phyloP scores from a whole-genome alignment of 2,113 vertebrate genomes.

The Mellivora capensis region DNA sequence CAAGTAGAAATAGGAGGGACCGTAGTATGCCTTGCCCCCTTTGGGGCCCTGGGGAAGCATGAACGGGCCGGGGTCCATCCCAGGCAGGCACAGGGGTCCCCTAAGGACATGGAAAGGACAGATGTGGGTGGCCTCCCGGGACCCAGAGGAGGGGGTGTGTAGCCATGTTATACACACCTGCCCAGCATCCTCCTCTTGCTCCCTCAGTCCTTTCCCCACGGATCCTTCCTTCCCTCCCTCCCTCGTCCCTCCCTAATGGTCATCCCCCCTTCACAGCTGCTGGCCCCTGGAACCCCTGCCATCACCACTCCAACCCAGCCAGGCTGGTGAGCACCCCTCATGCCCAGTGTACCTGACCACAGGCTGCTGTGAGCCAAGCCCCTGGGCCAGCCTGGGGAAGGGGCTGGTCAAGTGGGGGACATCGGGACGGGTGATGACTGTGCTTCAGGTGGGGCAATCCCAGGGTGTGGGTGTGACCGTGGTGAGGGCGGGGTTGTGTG shows the following conservation, averaged over 20 bases:
- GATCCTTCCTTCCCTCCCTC: neutral
- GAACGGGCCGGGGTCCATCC: neutral
- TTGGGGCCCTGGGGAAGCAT: neutral
- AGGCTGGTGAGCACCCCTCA: neutral
- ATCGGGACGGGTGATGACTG: too few species aligned
- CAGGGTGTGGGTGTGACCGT: neutral
- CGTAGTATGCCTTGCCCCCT: neutral
- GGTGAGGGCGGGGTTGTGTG: accelerated
- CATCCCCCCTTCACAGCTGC: neutral
- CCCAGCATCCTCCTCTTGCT: neutral
- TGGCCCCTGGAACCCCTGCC: neutral
- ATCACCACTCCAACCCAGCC: neutral
- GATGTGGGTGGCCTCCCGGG: neutral
- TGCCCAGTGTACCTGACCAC: neutral
- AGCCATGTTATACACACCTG: neutral
- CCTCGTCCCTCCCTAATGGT: neutral
- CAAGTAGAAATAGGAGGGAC: neutral
- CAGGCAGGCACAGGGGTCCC: neutral
- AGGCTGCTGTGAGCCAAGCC: neutral
- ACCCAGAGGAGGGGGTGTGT: neutral
- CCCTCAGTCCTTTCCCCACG: neutral
- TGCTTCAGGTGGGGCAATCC: neutral
- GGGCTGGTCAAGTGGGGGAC: neutral
- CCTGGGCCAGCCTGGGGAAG: too few species aligned
- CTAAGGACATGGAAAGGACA: too few species aligned